Evolutionary conservation across 2,797 vertebrate genomes (phyloP), one percentile per base, ranked within the genome.

Genomic region (Cetoscarus ocellatus): DNA sequence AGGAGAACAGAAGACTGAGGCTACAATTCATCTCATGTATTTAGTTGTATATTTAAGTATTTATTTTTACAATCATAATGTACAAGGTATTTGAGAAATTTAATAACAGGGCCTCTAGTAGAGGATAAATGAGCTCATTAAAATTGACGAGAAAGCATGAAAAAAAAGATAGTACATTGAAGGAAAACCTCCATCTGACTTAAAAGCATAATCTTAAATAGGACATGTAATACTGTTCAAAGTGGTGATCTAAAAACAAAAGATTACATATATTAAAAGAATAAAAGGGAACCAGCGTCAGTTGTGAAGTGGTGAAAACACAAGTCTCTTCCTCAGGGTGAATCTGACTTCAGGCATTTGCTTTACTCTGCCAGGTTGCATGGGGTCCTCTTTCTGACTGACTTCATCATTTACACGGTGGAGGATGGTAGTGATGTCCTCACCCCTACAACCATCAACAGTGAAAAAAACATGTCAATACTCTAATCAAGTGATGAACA

Each of bases 331-430:
- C 64, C 56, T 88, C 66, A 94, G 73, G 18, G 90, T 93, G 61
- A 44, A 79, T 12, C 61, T 75, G 1, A 88, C 27, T 59, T 93
- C 82, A 34, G 93, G 83, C 71, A 93, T 91, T 84, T 95, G 94
- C 75, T 91, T 94, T 3, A 0, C 0, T 5, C 0, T 0, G 1
- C 68, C 71, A 12, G 8, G 7, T 0, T 0, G 0, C 0, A 0
- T 0, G 0, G 0, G 3, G 0, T 0, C 39, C n/a, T 86, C 84
- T 12, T 77, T 72, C 60, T 51, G 14, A 36, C 86, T 70, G 0
- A 95, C 94, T 0, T 92, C 85, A 15, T 69, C 0, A 48, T 94
- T 95, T 54, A 94, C 93, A 0, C 0, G 7, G 10, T 6, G 17
- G 47, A 95, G 87, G 70, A 94, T 93, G 17, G 68, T 34, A 5